Evolutionary conservation across 2,113 vertebrate species (phyloP), one percentile per base, ranked within the genome.

Genomic region (Sinocyclocheilus grahami): DNA sequence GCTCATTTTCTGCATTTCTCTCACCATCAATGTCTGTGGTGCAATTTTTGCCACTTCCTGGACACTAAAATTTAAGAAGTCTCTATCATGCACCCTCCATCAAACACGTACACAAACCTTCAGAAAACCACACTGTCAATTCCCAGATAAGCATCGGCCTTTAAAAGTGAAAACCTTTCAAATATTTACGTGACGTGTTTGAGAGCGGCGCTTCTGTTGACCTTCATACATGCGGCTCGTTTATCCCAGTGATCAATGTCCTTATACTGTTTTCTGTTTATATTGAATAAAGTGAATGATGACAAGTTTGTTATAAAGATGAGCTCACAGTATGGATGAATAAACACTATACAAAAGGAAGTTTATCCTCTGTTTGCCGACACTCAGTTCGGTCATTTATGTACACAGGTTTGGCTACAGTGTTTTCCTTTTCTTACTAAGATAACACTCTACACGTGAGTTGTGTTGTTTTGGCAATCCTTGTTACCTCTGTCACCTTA

Each of bases 241-340:
- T 89, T 62, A 84, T 88, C 87, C 63, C 42, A 20, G n/a, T 74
- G 48, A 63, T 55, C 67, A 62, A 82, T 77, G 81, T 76, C 58
- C 46, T 82, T 78, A 76, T 74, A 81, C 51, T 37, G 46, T 42
- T 0, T 5, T 60, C 55, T 69, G 60, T 85, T 85, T 39, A 63
- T 71, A 24, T 10, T n/a, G 6, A 67, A 48, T 65, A 18, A 79
- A 24, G 75, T 39, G 42, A 24, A 55, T 58, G 13, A 20, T 27
- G 71, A 83, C 65, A 71, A 27, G 48, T 69, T 62, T 46, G 24
- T 62, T 74, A 33, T 53, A 24, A 85, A 42, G 20, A 65, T 85
- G 46, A 3, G 16, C 58, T 78, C 39, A 3, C 39, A 42, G 4
- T 69, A n/a, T 30, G 85, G 20, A n/a, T 60, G 63, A 82, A 80